Conservation (phyloP, 2,113 vertebrate species). For the Clinocottus analis region DNA sequence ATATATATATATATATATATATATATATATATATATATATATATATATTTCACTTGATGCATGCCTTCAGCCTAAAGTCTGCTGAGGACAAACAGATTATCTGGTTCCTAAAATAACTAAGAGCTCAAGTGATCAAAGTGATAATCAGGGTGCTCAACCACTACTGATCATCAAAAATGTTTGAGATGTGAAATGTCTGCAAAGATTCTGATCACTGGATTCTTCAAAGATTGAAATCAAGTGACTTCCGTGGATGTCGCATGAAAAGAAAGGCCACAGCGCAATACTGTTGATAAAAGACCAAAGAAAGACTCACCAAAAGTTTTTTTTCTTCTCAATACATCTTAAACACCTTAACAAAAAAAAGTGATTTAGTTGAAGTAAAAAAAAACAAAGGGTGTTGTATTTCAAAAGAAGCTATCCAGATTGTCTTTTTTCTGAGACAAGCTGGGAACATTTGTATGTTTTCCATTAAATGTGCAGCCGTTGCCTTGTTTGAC, state of each 20-base stretch:
- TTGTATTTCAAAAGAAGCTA: not conserved
- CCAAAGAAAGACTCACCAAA: not conserved
- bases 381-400: not conserved
- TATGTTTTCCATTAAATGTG: too few species aligned
- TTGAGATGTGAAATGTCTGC: slow-evolving; percentile 1
- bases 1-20: too few species aligned
- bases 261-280: not conserved
- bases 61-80: not conserved
- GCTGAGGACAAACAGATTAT: slow-evolving; percentile 18
- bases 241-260: not conserved
- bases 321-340: not conserved
- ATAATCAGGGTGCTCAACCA: slow-evolving; percentile 7
- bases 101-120: not conserved
- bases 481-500: too few species aligned
- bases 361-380: not conserved
- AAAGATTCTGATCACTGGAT: slow-evolving; percentile 22
- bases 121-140: slow-evolving; percentile 19
- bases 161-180: slow-evolving; percentile 22
- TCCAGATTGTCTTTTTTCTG: not conserved
- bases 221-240: slow-evolving; percentile 36
- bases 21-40: too few species aligned
- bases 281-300: slow-evolving; percentile 14
- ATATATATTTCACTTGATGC: too few species aligned
- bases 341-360: too few species aligned
- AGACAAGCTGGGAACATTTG: not conserved